Evolutionary conservation across 1,140 invertebrate genomes (phyloP).

Genomic region (Apis mellifera): Amel_HAv3.1 CM009931.2:13770001-13770500

Average conservation of each 20-base stretch:
- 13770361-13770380: conserved; percentile 25
- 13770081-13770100: conserved; percentile 8
- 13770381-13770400: conserved; percentile 41
- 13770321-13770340: conserved; percentile 41
- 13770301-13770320: conserved; percentile 24
- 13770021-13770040: background rate
- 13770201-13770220: background rate
- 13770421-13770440: conserved; percentile 14
- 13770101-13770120: background rate
- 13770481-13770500: no score
- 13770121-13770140: background rate
- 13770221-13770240: background rate
- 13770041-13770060: background rate
- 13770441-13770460: no score
- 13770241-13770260: conserved; percentile 16
- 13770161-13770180: no score
- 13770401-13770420: conserved; percentile 49
- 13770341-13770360: conserved; percentile 25
- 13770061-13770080: background rate
- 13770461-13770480: no score
- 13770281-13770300: conserved; percentile 19
- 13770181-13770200: no score
- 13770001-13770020: background rate
- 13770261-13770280: conserved; percentile 37
- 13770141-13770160: no score